Percentiles rank a stretch among this genome's conserved stretches.
Evolutionary conservation across 2,113 vertebrate species (phyloP).

Genomic region (Gymnobelideus leadbeateri): DNA sequence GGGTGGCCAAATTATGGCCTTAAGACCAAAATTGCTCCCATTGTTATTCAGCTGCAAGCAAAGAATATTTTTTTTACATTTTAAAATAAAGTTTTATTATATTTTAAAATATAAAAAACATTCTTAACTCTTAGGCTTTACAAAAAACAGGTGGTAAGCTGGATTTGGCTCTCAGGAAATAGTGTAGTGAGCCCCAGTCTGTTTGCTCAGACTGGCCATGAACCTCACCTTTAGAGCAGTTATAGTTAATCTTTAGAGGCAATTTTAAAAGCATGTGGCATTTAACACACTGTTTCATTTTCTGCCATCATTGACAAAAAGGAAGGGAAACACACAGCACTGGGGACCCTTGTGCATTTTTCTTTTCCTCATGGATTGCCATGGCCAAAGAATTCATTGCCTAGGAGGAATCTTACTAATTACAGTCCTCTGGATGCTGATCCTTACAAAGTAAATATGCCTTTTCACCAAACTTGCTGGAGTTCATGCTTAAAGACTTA

Average conservation of each 20-base stretch:
- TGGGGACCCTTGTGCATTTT: too few species aligned
- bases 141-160: neutral
- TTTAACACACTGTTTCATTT: neutral
- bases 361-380: neutral
- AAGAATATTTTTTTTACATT: neutral
- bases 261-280: neutral
- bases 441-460: neutral
- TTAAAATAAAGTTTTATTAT: neutral
- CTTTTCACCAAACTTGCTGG: neutral
- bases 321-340: neutral
- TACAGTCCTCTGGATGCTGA: neutral
- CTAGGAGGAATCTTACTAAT: neutral
- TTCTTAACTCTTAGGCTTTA: neutral
- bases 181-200: neutral
- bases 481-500: neutral
- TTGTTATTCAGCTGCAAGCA: neutral
- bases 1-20: neutral
- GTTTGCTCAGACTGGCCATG: neutral
- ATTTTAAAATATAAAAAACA: neutral
- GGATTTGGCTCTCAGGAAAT: neutral
- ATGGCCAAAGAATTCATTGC: neutral
- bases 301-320: neutral
- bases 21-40: neutral
- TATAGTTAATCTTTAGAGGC: neutral
- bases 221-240: neutral